Evolutionary conservation across 2,888 invertebrate species (phyloP).

Genomic region (Drosophila leonis): DNA sequence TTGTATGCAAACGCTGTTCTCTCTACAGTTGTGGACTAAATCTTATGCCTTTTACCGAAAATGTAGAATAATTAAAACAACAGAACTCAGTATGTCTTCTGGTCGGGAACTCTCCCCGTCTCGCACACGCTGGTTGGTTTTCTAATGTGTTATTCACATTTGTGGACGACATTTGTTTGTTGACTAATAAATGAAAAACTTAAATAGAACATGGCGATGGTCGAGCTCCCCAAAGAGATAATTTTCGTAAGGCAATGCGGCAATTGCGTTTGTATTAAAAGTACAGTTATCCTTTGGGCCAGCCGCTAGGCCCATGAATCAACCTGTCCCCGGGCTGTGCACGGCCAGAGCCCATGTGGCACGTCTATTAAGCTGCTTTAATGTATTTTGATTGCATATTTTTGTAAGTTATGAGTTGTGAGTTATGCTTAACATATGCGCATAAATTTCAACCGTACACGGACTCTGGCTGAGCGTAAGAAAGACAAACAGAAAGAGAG

Average conservation of each 20-base stretch:
- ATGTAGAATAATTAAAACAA: background rate
- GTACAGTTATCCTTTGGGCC: conserved; percentile 10
- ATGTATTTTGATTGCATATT: conserved; percentile 64
- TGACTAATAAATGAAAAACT: conserved; percentile 7
- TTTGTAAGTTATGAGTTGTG: conserved; percentile 50
- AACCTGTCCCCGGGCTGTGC: conserved; percentile 12
- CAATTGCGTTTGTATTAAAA: conserved; percentile 14
- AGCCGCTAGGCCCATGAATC: conserved; percentile 22
- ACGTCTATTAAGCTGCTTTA: conserved; percentile 53
- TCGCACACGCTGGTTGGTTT: background rate
- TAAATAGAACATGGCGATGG: background rate
- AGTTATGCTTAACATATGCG: conserved; percentile 51
- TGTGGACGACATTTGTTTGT: conserved; percentile 6
- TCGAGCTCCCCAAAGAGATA: background rate
- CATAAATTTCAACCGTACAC: conserved; percentile 38
- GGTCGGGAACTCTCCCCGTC: background rate
- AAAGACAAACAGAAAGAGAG: background rate
- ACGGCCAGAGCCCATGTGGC: conserved; percentile 35
- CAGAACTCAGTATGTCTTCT: background rate
- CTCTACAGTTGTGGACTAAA: no score
- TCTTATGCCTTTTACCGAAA: no score
- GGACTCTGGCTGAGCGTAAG: background rate
- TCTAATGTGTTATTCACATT: conserved; percentile 2
- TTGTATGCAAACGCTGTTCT: no score
- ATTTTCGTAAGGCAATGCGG: background rate